These are phyloP conservation scores for Furcula furcula DNA, from an alignment of 2,888 invertebrate species.

Conservation along the genomic window DNA sequence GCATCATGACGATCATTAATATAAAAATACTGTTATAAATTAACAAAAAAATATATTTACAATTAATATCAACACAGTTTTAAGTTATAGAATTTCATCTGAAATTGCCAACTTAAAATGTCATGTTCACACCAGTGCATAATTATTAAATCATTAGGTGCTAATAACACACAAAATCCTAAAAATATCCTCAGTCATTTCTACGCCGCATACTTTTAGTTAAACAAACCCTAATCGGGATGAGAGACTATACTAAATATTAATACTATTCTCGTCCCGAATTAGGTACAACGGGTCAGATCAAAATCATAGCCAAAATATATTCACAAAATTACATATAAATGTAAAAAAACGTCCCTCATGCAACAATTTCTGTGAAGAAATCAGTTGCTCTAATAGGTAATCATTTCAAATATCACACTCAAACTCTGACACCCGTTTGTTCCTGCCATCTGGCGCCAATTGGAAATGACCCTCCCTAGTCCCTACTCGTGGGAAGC, in stretches of 20 bases:
- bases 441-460: conserved; percentile 73
- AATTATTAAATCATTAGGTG: not conserved
- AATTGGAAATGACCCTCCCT: conserved; percentile 70
- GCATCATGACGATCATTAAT: conserved; percentile 39
- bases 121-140: conserved; percentile 5
- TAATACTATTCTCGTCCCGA: not conserved
- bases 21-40: conserved; percentile 69
- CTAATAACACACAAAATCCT: not conserved
- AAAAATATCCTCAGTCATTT: not conserved
- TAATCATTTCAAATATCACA: conserved; percentile 75
- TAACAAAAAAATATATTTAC: conserved; percentile 54
- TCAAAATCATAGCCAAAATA: conserved; percentile 4
- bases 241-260: not conserved
- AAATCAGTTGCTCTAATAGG: not conserved
- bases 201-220: not conserved
- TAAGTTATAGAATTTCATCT: conserved; percentile 34
- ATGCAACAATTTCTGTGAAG: too few relatives aligned
- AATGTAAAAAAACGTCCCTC: too few relatives aligned
- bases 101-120: conserved; percentile 46
- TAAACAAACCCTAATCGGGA: not conserved
- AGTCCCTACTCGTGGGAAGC: conserved; percentile 67
- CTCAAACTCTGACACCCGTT: conserved; percentile 84
- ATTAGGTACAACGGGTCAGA: not conserved
- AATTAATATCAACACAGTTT: conserved; percentile 44
- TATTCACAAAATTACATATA: not conserved